Base-by-base conservation (phyloP, 2,113 vertebrate species). In the Xenopus borealis region DNA sequence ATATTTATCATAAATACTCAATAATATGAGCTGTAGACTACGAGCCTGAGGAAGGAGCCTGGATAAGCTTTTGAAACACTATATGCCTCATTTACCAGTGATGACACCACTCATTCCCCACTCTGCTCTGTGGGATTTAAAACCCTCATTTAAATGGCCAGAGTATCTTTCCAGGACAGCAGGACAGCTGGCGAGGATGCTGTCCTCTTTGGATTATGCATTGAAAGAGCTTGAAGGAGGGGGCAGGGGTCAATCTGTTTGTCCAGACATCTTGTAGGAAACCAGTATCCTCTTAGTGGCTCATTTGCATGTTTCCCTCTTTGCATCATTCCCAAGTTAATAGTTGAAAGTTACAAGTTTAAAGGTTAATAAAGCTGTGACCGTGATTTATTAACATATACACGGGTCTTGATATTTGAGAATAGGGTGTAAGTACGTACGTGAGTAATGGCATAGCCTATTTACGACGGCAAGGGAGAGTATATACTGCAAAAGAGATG, bases 401-500 rank as follows among this genome's bases (percentile, higher is more conserved):
- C 18, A 11, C 10, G 47, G n/a, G n/a, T 52, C 66, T 46, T 61
- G 66, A 68, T 75, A 62, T 62, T 47, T 33, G 58, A 45, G 58
- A 62, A 55, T 69, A 46, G 47, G 61, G 46, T n/a, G n/a, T n/a
- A n/a, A n/a, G n/a, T n/a, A 10, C 4, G 23, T 47, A n/a, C 17
- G 7, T 53, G 74, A 77, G 74, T 75, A 69, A 75, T 75, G 72
- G 19, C 45, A 45, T 1, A 23, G 44, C 66, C 69, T 47, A 63
- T 77, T 77, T 57, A 77, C 59, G 20, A 69, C 33, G 17, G 23
- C 23, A 61, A 69, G 10, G 53, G 55, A 64, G 65, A 62, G 65
- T 62, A 45, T 70, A 78, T 80, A 80, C 78, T 73, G 57, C 67
- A 12, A 80, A 27, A 83, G 85, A 80, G 80, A 46, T 72, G 76